A percentile compares a stretch with the other conserved stretches of the same genome.
phyloP scores from a whole-genome alignment of 1,140 invertebrate species.

The Acromyrmex charruanus region DNA sequence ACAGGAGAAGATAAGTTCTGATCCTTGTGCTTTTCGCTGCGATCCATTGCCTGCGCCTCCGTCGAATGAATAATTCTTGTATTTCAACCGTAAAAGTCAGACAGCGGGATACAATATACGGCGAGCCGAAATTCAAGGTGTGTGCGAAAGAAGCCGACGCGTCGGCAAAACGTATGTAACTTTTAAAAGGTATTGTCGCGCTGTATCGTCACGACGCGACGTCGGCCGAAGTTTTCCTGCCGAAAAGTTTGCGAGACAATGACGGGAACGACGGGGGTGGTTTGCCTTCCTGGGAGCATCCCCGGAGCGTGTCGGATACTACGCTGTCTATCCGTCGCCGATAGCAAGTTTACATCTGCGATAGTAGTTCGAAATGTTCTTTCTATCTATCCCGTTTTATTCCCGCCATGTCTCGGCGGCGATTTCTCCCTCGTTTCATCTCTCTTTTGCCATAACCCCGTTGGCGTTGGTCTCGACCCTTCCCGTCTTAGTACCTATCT shows the following conservation, averaged over 20 bases:
- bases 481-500: constrained; percentile 16
- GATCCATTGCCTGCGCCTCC: neutral
- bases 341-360: constrained; percentile 77
- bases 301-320: constrained; percentile 13
- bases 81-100: constrained; percentile 29
- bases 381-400: constrained; percentile 68
- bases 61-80: constrained; percentile 50
- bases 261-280: constrained; percentile 23
- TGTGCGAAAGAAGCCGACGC: constrained; percentile 30
- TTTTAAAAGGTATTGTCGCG: constrained; percentile 66
- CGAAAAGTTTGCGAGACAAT: constrained; percentile 74
- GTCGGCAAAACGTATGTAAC: constrained; percentile 66
- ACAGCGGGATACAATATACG: constrained; percentile 42
- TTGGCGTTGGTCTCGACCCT: constrained; percentile 19
- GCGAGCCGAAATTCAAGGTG: constrained; percentile 29
- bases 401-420: constrained; percentile 44
- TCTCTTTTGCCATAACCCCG: constrained; percentile 48
- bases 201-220: constrained; percentile 58
- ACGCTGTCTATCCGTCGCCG: constrained; percentile 66
- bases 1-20: constrained; percentile 12
- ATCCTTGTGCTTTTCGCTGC: constrained; percentile 25
- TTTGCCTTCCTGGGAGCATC: neutral
- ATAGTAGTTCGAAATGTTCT: constrained; percentile 73
- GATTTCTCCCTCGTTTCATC: constrained; percentile 33
- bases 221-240: constrained; percentile 62